These are phyloP conservation scores for Scatophagus argus DNA, from an alignment of 2,113 vertebrate species.

Conservation along the genomic window DNA sequence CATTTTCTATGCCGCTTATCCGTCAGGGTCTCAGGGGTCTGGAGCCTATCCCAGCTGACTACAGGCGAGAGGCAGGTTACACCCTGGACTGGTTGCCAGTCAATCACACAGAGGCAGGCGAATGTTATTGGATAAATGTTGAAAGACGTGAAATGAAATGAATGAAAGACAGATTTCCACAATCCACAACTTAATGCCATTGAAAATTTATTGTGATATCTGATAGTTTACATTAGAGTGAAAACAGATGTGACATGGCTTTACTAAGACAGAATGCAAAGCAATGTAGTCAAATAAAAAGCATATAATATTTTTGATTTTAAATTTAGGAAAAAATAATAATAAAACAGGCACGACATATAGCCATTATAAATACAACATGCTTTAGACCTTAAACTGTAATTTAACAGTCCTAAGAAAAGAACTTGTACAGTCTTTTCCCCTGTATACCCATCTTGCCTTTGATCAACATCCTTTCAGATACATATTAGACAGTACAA, in stretches of 20 bases:
- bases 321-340: slow-evolving; percentile 76
- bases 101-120: too few relatives aligned
- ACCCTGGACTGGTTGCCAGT: too few relatives aligned
- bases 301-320: slow-evolving; percentile 71
- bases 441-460: slow-evolving; percentile 65
- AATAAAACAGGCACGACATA: slow-evolving; percentile 87
- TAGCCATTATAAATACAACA: slow-evolving; percentile 86
- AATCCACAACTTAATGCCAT: slow-evolving; percentile 73
- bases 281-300: slow-evolving; percentile 88
- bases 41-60: too few relatives aligned
- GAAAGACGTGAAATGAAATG: too few relatives aligned
- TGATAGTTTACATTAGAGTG: slow-evolving; percentile 92
- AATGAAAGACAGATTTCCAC: not conserved
- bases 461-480: slow-evolving; percentile 61
- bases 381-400: slow-evolving; percentile 84
- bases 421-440: slow-evolving; percentile 77
- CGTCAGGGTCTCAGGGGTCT: too few relatives aligned
- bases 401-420: slow-evolving; percentile 83
- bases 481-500: slow-evolving; percentile 45
- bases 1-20: too few relatives aligned
- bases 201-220: slow-evolving; percentile 97
- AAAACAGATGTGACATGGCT: slow-evolving; percentile 90
- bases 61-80: too few relatives aligned
- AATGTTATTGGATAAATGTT: too few relatives aligned
- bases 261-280: slow-evolving; percentile 89